phyloP scores from a whole-genome alignment of 2,113 vertebrate genomes.

The Tenrec ecaudatus region DNA sequence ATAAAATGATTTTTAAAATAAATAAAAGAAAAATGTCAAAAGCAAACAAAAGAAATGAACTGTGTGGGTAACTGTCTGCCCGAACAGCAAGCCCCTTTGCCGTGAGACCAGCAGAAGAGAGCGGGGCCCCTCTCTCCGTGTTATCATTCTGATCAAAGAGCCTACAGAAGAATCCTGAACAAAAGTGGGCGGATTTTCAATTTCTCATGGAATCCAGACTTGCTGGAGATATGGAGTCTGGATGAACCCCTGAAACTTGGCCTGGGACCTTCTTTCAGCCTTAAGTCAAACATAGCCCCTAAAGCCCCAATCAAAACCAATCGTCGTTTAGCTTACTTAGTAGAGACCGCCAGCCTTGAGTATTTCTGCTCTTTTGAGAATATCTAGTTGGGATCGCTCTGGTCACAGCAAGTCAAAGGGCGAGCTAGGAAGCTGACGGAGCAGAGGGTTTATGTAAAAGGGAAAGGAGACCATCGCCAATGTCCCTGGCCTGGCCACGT shows the following conservation, averaged over 20 bases:
- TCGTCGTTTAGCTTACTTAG: background rate
- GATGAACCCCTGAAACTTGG: background rate
- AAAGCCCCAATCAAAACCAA: background rate
- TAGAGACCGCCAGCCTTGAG: background rate
- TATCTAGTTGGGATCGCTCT: background rate
- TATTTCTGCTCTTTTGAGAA: background rate
- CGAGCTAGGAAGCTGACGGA: background rate
- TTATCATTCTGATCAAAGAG: background rate
- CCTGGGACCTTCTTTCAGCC: background rate
- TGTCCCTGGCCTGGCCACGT: background rate
- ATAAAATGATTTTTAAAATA: too few species aligned
- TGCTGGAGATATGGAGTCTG: background rate
- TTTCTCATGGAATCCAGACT: background rate
- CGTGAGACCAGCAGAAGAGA: background rate
- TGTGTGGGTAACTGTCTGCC: background rate
- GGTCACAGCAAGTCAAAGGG: background rate
- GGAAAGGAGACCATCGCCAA: background rate
- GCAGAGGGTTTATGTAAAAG: background rate
- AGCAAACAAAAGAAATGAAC: background rate
- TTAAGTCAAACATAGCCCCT: background rate
- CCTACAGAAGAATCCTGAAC: background rate
- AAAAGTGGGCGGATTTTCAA: background rate
- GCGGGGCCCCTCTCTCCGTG: background rate
- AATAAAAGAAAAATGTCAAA: too few species aligned
- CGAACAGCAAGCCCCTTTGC: background rate